Evolutionary conservation across 2,888 invertebrate species (phyloP).

Genomic region (Ametastegia equiseti): DNA sequence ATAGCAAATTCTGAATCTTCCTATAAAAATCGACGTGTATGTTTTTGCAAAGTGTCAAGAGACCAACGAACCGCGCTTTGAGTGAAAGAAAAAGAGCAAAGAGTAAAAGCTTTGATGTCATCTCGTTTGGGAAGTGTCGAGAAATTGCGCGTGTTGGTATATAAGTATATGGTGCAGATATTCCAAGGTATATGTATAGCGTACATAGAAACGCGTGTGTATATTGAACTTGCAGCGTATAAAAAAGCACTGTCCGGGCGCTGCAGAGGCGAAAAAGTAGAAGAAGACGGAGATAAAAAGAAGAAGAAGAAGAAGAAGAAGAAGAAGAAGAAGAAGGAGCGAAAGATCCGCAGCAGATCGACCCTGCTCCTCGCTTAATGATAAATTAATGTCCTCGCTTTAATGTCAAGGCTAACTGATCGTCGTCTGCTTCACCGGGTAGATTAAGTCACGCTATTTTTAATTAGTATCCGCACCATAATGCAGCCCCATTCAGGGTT

Average conservation of each 20-base stretch:
- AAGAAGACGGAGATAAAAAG: not conserved
- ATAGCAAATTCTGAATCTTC: no score
- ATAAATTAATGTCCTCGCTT: conserved; percentile 42
- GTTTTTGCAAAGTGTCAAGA: not conserved
- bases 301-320: not conserved
- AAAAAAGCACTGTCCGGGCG: not conserved
- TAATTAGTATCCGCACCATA: conserved; percentile 34
- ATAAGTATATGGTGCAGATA: not conserved
- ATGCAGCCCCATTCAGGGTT: conserved; percentile 1
- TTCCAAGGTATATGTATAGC: not conserved
- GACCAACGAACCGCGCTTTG: not conserved
- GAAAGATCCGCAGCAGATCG: conserved; percentile 2
- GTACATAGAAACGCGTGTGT: not conserved
- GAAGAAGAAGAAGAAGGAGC: not conserved
- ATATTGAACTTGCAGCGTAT: not conserved
- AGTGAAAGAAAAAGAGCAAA: not conserved
- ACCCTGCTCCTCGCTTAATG: conserved; percentile 1
- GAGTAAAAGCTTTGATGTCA: conserved; percentile 35
- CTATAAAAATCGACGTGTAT: not conserved
- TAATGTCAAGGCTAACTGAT: conserved; percentile 45
- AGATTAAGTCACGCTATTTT: conserved; percentile 39
- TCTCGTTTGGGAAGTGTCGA: conserved; percentile 31
- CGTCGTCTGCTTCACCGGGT: conserved; percentile 41
- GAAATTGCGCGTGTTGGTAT: conserved; percentile 1
- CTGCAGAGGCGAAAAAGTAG: not conserved